Base-by-base conservation (phyloP, 2,797 vertebrate species). In the Menidia menidia region DNA sequence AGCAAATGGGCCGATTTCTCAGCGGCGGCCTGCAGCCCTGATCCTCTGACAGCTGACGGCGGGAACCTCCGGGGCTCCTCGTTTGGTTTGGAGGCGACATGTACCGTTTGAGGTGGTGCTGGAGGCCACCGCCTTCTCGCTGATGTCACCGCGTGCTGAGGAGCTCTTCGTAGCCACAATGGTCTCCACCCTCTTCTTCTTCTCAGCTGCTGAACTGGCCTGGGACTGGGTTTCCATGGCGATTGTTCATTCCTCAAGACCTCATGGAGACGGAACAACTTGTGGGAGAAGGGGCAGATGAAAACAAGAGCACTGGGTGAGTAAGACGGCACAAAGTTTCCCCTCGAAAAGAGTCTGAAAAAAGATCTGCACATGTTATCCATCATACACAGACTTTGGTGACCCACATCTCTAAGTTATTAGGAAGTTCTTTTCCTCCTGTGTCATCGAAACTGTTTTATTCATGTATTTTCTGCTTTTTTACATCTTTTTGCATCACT, bases 21-120 rank as follows among this genome's bases (percentile, higher is more conserved):
- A 33, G 15, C 53, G 73, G 44, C 30, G 59, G 64, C 55, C 56
- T 13, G 31, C 44, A 39, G 9, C 35, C 35, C 8, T 43, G 30
- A 47, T 44, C 42, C 62, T 60, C 57, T 35, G 45, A 60, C 52
- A 51, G 39, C 69, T 47, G 68, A 71, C 48, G 33, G 48, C 47
- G 73, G 58, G 45, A 77, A 61, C 60, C 75, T n/a, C 53, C 43
- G 70, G 1, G 53, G 12, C 33, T 53, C 44, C 33, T 53, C 41
- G 35, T 39, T 39, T 3, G 9, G 5, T 3, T 71, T 53, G 39
- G 61, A 79, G 57, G 67, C 67, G 70, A 71, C 62, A 30, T 92
- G 87, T 94, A 99, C 98, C 98, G 75, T 98, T 99, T 84, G 97
- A 98, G 73, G 98, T 99, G 87, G 98, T 99, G 93, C 97, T 99